Conservation (phyloP, 2,797 vertebrate species). For the Trematomus bernacchii region DNA sequence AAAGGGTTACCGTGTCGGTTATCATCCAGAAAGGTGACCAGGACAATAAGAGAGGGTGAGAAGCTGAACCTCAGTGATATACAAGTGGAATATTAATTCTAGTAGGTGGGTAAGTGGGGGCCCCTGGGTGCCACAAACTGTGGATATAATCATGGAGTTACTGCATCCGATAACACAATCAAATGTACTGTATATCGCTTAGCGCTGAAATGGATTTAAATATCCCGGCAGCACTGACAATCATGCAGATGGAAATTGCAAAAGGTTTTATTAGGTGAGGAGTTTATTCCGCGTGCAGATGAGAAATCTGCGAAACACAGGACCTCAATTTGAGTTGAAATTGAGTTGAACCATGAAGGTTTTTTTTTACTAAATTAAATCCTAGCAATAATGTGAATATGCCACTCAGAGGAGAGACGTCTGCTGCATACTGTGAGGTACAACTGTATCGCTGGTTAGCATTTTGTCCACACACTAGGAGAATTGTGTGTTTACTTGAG, state of each 20-base stretch:
- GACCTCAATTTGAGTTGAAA: slow-evolving; percentile 12
- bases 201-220: slow-evolving; percentile 48
- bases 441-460: neutral
- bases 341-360: neutral
- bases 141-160: slow-evolving; percentile 51
- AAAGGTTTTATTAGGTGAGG: slow-evolving; percentile 12
- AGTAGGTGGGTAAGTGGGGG: slow-evolving; percentile 58
- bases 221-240: slow-evolving; percentile 35
- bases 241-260: slow-evolving; percentile 23
- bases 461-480: neutral
- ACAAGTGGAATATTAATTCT: slow-evolving; percentile 60
- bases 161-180: slow-evolving; percentile 48
- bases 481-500: neutral
- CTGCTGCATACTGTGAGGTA: neutral
- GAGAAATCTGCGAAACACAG: neutral
- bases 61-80: slow-evolving; percentile 51
- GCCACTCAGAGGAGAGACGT: neutral
- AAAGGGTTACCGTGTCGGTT: no score
- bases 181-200: slow-evolving; percentile 35
- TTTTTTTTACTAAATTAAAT: neutral
- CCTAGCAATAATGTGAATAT: neutral
- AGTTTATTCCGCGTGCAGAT: slow-evolving; percentile 9
- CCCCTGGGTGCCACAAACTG: slow-evolving; percentile 33
- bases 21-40: slow-evolving; percentile 15
- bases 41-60: slow-evolving; percentile 20